Evolutionary conservation across 1,140 invertebrate genomes (phyloP).

Genomic region (Aphelenchoides avenae): DNA sequence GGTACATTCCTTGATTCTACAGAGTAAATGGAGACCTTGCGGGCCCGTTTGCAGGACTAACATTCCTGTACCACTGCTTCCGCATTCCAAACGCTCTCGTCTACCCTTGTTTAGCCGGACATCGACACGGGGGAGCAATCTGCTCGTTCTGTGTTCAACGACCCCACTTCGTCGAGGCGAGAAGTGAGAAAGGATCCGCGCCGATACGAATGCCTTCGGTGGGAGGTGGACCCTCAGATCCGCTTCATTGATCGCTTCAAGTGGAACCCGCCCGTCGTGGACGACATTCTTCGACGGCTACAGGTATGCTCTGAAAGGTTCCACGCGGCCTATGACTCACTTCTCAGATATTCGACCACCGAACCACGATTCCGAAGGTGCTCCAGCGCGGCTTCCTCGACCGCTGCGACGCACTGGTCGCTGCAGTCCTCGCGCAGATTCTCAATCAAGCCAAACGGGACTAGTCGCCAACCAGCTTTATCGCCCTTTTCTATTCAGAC

Average conservation of each 20-base stretch:
- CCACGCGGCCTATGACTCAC: constrained; percentile 17
- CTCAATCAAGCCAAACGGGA: constrained; percentile 10
- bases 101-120: constrained; percentile 1
- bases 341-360: constrained; percentile 92
- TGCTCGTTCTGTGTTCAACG: no score
- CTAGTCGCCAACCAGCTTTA: no score
- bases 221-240: constrained; percentile 95
- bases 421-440: constrained; percentile 45
- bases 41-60: constrained; percentile 48
- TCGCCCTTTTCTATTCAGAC: no score
- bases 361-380: constrained; percentile 98
- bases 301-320: constrained; percentile 27
- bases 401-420: constrained; percentile 77
- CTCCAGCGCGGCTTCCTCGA: constrained; percentile 95
- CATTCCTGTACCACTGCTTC: constrained; percentile 30
- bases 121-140: constrained; percentile 12
- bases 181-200: constrained; percentile 70
- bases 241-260: constrained; percentile 64
- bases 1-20: no score
- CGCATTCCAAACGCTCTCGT: neutral
- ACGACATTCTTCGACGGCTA: constrained; percentile 52
- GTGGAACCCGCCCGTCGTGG: constrained; percentile 52
- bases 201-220: constrained; percentile 87
- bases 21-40: no score
- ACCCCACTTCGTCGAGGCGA: no score